Conservation (phyloP, 2,888 invertebrate genomes). For the Tridacna crocea region DNA sequence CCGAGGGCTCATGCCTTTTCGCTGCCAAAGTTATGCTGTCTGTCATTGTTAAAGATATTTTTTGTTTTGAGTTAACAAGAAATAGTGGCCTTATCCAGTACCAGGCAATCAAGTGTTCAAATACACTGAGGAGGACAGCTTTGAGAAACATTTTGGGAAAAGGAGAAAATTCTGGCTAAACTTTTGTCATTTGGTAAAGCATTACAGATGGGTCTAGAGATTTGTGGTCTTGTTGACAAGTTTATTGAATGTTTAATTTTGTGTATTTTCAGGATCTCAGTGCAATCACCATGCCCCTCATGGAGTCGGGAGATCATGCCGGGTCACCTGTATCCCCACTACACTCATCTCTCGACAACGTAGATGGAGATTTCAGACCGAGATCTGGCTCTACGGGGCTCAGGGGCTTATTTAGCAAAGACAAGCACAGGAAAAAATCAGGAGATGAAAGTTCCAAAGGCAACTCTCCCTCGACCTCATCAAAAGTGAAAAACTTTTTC, state of each 20-base stretch:
- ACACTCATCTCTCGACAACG: conserved; percentile 63
- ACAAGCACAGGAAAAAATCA: conserved; percentile 75
- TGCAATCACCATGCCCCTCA: conserved; percentile 81
- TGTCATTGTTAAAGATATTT: too few species aligned
- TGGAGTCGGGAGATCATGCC: conserved; percentile 67
- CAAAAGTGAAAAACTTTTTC: conserved; percentile 80
- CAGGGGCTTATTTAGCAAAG: conserved; percentile 72
- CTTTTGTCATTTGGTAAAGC: too few species aligned
- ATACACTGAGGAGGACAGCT: too few species aligned
- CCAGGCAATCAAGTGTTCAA: too few species aligned
- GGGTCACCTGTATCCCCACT: conserved; percentile 40
- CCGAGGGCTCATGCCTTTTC: too few species aligned
- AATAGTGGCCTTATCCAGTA: too few species aligned
- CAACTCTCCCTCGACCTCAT: conserved; percentile 71
- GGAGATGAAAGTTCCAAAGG: conserved; percentile 69
- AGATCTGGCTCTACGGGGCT: conserved; percentile 77
- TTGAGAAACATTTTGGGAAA: neutral
- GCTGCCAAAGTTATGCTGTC: too few species aligned
- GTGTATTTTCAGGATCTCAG: conserved; percentile 78
- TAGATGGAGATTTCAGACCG: conserved; percentile 75
- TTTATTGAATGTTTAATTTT: conserved; percentile 1
- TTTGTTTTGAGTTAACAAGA: too few species aligned
- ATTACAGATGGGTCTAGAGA: too few species aligned
- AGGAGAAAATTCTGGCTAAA: neutral
- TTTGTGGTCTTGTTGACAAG: too few species aligned